Percentiles rank a stretch among this genome's conserved stretches.
These are phyloP conservation scores for Beris chalybata DNA, from an alignment of 2,888 invertebrate genomes.

Conservation along the genomic window DNA sequence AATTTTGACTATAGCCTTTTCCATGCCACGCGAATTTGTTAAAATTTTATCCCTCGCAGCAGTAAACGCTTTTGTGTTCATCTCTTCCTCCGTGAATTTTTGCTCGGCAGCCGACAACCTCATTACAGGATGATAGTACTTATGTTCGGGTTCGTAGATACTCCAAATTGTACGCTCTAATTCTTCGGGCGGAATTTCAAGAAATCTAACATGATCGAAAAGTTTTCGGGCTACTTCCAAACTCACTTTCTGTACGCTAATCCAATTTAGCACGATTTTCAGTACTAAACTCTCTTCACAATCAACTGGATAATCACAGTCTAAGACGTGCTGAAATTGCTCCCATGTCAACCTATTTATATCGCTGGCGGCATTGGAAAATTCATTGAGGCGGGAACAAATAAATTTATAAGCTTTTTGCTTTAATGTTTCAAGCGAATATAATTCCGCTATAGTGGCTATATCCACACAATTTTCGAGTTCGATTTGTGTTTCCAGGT, in stretches of 20 bases:
- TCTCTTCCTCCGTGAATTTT: slow-evolving; percentile 3
- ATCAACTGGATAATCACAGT: slow-evolving; percentile 69
- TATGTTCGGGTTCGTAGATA: slow-evolving; percentile 51
- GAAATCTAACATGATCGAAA: slow-evolving; percentile 47
- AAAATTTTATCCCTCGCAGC: slow-evolving; percentile 47
- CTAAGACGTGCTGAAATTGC: slow-evolving; percentile 65
- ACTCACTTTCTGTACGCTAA: slow-evolving; percentile 47
- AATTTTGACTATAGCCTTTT: slow-evolving; percentile 67
- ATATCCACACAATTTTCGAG: slow-evolving; percentile 74
- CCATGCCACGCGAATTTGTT: slow-evolving; percentile 69
- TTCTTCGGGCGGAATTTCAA: slow-evolving; percentile 43
- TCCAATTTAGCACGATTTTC: slow-evolving; percentile 64
- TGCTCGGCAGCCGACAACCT: neutral
- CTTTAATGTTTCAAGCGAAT: slow-evolving; percentile 63
- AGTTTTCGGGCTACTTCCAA: slow-evolving; percentile 40
- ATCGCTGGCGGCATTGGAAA: slow-evolving; percentile 61
- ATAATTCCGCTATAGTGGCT: slow-evolving; percentile 69
- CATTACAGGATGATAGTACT: slow-evolving; percentile 32
- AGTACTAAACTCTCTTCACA: slow-evolving; percentile 66
- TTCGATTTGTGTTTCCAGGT: slow-evolving; percentile 67
- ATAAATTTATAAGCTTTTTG: slow-evolving; percentile 67
- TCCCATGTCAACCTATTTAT: slow-evolving; percentile 63
- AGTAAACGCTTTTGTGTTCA: slow-evolving; percentile 19
- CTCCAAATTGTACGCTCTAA: slow-evolving; percentile 28
- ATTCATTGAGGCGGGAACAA: slow-evolving; percentile 64